Base-by-base conservation (phyloP, 2,888 invertebrate species). In the Hyles lineata region DNA sequence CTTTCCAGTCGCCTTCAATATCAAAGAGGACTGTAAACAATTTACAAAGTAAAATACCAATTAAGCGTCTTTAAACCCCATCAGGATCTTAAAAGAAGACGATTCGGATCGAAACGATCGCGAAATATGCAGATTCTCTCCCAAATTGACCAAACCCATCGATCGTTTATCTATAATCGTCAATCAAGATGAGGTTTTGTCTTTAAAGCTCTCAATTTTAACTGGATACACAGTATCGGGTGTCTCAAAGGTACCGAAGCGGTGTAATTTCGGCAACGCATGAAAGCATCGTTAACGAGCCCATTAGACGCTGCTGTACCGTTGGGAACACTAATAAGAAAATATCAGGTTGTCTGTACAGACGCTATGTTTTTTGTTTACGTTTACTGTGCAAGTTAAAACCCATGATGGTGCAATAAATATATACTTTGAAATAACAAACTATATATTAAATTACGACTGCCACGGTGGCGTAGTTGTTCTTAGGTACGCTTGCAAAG, bases 301-400 rank as follows among this genome's bases (percentile, higher is more conserved):
- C 55, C 70, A 70, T 70, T 70, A 70, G 58, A 70, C n/a, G 17
- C 11, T 35, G 32, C 29, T 70, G 70, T 55, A 70, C 21, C 17
- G 35, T 35, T 32, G 17, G 4, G 6, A 67, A 67, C 23, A 67
- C 67, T 50, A 50, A 67, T 50, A 50, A 50, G 21, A 60, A 23
- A 60, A 15, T 6, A 3, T 60, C 23, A 25, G 43, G 3, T 11
- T 43, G 43, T 43, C 15, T 43, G 43, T 43, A 15, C 43, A 43
- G 43, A 43, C 43, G 11, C 43, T 11, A 43, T 11, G 43, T 11
- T 11, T 43, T 43, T 43, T 15, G 43, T 15, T 11, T 43, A 43
- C 15, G 11, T 43, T 15, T 43, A 11, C 2, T 15, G 43, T 43
- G 15, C 35, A 7, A 8, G 43, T 7, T 35, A 9, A 8, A 7